Evolutionary conservation across 2,113 vertebrate genomes (phyloP).

Genomic region (Brachionichthys hirsutus): DNA sequence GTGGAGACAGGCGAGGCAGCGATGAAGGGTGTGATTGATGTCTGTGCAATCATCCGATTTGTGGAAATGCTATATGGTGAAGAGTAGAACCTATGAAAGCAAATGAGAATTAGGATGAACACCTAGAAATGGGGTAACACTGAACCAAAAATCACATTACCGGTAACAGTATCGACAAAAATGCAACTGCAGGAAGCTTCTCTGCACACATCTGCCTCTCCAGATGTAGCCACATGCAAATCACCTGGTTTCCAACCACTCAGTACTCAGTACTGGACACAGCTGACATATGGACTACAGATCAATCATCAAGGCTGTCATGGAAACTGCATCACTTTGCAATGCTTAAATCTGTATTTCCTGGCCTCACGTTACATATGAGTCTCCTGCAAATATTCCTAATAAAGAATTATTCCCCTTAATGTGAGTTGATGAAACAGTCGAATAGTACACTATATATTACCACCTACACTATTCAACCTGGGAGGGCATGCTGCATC

Average conservation of each 20-base stretch:
- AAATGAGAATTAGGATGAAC: constrained; percentile 9
- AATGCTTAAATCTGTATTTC: constrained; percentile 37
- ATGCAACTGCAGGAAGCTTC: too few relatives aligned
- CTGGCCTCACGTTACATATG: constrained; percentile 51
- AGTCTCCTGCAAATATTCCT: constrained; percentile 44
- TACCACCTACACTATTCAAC: constrained; percentile 38
- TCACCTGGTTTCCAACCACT: constrained; percentile 29
- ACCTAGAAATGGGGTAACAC: neutral
- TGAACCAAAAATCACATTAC: neutral
- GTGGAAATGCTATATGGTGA: constrained; percentile 99
- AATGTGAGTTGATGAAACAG: constrained; percentile 64
- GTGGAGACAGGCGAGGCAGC: constrained; percentile 98
- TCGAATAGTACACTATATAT: constrained; percentile 46
- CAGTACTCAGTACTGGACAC: constrained; percentile 19
- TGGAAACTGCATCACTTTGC: constrained; percentile 56
- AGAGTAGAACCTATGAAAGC: constrained; percentile 90
- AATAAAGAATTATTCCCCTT: constrained; percentile 60
- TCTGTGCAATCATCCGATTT: constrained; percentile 99
- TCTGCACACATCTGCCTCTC: neutral
- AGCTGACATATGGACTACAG: constrained; percentile 52
- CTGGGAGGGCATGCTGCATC: constrained; percentile 5
- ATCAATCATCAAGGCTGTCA: constrained; percentile 55
- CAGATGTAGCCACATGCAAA: constrained; percentile 9
- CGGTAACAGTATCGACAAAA: neutral
- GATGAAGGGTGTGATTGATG: constrained; percentile 98